Evolutionary conservation across 2,113 vertebrate genomes (phyloP).

Genomic region (Chloebia gouldiae): DNA sequence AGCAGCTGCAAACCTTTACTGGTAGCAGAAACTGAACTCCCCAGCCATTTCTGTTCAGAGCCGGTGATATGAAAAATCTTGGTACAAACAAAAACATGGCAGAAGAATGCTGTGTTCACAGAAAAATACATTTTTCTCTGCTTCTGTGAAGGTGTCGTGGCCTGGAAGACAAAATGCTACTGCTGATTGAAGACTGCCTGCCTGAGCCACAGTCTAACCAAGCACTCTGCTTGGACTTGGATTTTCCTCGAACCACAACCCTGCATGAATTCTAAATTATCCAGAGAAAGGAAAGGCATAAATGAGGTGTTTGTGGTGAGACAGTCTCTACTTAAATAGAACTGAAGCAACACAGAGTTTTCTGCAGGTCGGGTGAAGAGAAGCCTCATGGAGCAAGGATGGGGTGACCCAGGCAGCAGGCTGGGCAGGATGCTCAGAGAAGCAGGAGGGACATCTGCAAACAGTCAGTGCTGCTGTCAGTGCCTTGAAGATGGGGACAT

Average conservation of each 20-base stretch:
- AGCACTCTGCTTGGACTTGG: neutral
- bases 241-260: conserved; percentile 37
- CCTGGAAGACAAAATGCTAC: neutral
- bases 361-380: conserved; percentile 20
- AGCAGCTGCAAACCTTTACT: neutral
- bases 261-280: conserved; percentile 38
- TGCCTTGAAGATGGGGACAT: neutral
- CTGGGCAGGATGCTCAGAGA: neutral
- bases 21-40: neutral
- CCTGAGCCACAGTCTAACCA: neutral
- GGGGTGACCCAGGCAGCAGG: neutral
- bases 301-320: conserved; percentile 66
- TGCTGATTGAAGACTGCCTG: neutral
- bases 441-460: neutral
- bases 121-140: neutral
- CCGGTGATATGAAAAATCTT: neutral
- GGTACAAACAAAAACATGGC: neutral
- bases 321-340: conserved; percentile 69
- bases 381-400: neutral
- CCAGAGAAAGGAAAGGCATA: conserved; percentile 40
- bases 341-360: conserved; percentile 33
- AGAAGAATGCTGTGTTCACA: neutral
- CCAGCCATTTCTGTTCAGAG: neutral
- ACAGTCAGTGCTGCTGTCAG: neutral
- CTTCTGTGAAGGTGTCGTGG: neutral